phyloP scores from a whole-genome alignment of 2,113 vertebrate species.

The Micronycteris hirsuta region DNA sequence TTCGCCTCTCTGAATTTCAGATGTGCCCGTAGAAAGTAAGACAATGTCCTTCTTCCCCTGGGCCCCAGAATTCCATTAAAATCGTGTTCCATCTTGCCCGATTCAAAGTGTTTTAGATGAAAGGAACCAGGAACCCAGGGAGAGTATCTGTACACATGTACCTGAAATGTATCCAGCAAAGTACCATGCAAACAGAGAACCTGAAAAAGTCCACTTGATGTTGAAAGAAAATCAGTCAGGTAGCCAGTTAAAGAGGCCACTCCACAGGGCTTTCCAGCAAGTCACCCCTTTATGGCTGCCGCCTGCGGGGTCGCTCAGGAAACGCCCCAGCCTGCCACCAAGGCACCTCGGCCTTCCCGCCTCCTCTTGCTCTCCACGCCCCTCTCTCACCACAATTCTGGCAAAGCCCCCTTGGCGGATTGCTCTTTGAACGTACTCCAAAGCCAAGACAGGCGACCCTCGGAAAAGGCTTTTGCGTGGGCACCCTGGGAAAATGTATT shows the following conservation, averaged over 20 bases:
- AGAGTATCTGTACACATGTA: neutral
- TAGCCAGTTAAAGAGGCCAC: neutral
- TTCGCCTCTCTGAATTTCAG: neutral
- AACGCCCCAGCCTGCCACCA: neutral
- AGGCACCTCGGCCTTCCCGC: neutral
- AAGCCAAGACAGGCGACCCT: constrained; percentile 83
- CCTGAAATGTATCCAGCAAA: neutral
- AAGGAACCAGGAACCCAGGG: neutral
- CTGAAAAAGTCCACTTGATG: neutral
- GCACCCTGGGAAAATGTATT: constrained; percentile 84
- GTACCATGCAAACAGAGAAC: neutral
- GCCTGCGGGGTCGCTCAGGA: constrained; percentile 3
- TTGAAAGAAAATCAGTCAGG: constrained; percentile 11
- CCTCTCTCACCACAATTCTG: neutral
- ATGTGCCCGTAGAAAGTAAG: neutral
- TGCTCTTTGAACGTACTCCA: constrained; percentile 55
- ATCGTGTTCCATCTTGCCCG: neutral
- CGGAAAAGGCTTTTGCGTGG: constrained; percentile 88
- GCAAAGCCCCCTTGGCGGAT: constrained; percentile 3
- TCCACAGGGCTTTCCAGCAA: neutral
- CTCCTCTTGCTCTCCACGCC: neutral
- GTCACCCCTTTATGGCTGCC: neutral
- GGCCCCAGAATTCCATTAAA: constrained; percentile 35
- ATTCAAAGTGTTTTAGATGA: neutral
- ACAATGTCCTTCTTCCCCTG: neutral